Evolutionary conservation across 2,888 invertebrate genomes (phyloP).

Genomic region (Metacarcinus magister): DNA sequence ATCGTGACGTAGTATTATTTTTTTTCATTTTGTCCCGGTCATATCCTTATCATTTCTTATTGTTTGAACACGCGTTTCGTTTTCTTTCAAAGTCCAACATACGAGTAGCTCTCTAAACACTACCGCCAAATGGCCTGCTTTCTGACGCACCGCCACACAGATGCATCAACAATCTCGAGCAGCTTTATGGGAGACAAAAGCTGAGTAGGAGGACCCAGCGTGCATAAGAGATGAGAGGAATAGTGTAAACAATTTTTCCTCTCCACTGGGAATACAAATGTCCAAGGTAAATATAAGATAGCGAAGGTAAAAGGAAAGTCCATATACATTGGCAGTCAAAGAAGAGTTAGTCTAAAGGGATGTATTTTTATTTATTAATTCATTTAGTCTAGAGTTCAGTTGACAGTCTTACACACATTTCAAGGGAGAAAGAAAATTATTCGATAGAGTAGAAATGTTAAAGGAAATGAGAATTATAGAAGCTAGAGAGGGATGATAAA

Average conservation of each 20-base stretch:
- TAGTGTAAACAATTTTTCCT: background rate
- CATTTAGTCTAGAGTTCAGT: background rate
- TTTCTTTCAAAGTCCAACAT: background rate
- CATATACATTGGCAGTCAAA: background rate
- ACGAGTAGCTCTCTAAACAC: constrained; percentile 1
- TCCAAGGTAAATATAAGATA: background rate
- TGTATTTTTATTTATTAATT: background rate
- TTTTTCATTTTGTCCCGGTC: background rate
- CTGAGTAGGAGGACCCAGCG: background rate
- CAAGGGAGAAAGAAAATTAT: background rate
- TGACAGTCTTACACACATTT: background rate
- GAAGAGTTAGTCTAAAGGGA: background rate
- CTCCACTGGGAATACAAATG: background rate
- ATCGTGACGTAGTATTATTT: background rate
- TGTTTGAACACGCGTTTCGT: background rate
- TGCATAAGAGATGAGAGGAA: background rate
- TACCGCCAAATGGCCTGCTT: background rate
- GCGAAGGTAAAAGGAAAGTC: background rate
- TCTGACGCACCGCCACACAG: background rate
- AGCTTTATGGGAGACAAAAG: background rate
- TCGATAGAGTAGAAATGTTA: background rate
- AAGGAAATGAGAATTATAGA: background rate
- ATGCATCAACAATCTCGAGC: background rate
- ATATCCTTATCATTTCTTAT: background rate
- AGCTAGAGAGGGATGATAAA: background rate